Evolutionary conservation across 2,888 invertebrate species (phyloP).

Genomic region (Eupithecia vulgata): DNA sequence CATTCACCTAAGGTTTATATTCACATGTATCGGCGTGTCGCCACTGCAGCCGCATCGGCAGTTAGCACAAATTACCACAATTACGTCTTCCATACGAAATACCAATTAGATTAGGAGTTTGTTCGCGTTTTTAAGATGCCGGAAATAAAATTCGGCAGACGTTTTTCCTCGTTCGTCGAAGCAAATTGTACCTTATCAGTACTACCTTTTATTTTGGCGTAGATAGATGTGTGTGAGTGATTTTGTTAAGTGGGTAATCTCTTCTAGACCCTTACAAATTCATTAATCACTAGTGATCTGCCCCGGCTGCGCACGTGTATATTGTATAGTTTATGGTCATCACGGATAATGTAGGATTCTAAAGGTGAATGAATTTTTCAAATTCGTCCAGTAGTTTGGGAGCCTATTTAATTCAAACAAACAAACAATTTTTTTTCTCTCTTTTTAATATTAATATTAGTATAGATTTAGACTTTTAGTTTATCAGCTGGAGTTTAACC

Average conservation of each 20-base stretch:
- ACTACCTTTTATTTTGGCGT: slow-evolving; percentile 1
- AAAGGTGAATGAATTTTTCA: too few relatives aligned
- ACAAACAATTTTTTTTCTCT: too few relatives aligned
- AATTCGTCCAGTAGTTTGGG: too few relatives aligned
- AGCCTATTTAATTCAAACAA: too few relatives aligned
- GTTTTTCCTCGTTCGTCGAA: slow-evolving; percentile 11
- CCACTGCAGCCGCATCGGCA: slow-evolving; percentile 49
- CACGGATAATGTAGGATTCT: too few relatives aligned
- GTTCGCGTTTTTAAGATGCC: slow-evolving; percentile 45
- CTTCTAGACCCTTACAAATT: too few relatives aligned
- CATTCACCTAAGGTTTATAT: slow-evolving; percentile 5
- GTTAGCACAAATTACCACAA: slow-evolving; percentile 69
- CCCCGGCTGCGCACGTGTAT: too few relatives aligned
- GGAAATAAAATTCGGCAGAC: slow-evolving; percentile 29
- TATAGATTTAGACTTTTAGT: background rate
- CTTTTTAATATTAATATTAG: too few relatives aligned
- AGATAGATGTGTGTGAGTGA: slow-evolving; percentile 6
- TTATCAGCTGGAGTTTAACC: background rate
- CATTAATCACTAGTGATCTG: too few relatives aligned
- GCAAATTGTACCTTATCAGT: slow-evolving; percentile 8
- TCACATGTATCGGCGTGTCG: slow-evolving; percentile 44
- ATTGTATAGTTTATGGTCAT: too few relatives aligned
- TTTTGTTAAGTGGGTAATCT: slow-evolving; percentile 2
- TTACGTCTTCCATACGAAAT: slow-evolving; percentile 60
- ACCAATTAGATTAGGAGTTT: slow-evolving; percentile 68